Evolutionary conservation across 2,888 invertebrate species (phyloP), one percentile per base, ranked within the genome.

Genomic region (Sussaba pulchella): DNA sequence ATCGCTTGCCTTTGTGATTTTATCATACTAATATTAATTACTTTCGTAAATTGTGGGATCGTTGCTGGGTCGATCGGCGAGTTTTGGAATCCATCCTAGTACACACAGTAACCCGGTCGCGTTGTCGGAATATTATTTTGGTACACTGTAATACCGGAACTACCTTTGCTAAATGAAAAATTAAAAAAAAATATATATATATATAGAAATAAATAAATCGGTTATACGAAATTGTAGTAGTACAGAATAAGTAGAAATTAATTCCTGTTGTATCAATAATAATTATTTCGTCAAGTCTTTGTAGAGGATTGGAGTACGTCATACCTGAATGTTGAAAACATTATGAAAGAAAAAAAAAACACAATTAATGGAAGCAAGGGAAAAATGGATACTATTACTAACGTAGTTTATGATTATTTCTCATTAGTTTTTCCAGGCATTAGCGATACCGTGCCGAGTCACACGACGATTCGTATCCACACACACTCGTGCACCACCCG

Each of bases 261-360:
- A 82, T 84, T 81, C 71, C 61, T 82, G 74, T 87, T 80, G 84
- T 84, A 84, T 81, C 82, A 78, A 77, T 81, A 82, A 85, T 52
- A 57, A 74, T 71, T 84, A 72, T 75, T 73, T 84, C 78, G 63
- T 83, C 77, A 77, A 78, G 77, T 77, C 84, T 82, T 82, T 57
- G 66, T 82, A 80, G 77, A 78, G 31, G 54, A 76, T 77, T 79
- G 70, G 59, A 26, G 73, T 79, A 80, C 78, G 64, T 67, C 67
- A 81, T 84, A 81, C 74, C 77, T 83, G 74, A 79, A 80, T 85
- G 82, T 83, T 83, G 70, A 64, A 72, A 82, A 66, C 59, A 71
- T 67, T 26, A 69, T 47, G 41, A 70, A 69, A 61, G 43, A 31
- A 54, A 69, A 41, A 66, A 63, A 69, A 43, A 59, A 74, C 21